phyloP scores from a whole-genome alignment of 1,140 invertebrate genomes.

The Ylistrum balloti region DNA sequence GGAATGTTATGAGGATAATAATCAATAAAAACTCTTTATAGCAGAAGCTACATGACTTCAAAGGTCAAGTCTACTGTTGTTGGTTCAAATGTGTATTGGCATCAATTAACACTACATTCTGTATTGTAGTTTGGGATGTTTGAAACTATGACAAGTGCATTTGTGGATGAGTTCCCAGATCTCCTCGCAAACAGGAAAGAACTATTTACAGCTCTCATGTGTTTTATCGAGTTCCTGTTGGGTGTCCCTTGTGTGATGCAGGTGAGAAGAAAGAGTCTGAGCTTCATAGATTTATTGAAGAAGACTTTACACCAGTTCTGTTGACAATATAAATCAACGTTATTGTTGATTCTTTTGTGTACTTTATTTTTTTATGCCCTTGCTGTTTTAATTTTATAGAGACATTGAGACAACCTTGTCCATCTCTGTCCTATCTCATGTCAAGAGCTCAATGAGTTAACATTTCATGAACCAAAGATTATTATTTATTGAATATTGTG shows the following conservation, averaged over 20 bases:
- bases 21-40: slow-evolving; percentile 5
- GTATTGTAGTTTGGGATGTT: slow-evolving; percentile 79
- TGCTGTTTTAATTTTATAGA: no score
- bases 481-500: no score
- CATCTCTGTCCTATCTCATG: no score
- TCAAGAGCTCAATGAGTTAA: no score
- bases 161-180: slow-evolving; percentile 76
- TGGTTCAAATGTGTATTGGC: slow-evolving; percentile 5
- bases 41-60: background rate
- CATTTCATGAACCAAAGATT: no score
- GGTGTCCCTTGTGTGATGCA: slow-evolving; percentile 73
- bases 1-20: background rate
- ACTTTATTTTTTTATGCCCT: no score
- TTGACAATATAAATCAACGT: no score
- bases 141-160: slow-evolving; percentile 78
- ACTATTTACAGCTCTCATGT: slow-evolving; percentile 69
- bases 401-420: no score
- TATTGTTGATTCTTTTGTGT: no score
- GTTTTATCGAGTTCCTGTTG: slow-evolving; percentile 71
- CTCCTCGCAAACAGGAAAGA: slow-evolving; percentile 70
- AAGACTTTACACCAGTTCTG: background rate
- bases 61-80: background rate
- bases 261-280: slow-evolving; percentile 64
- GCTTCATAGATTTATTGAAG: background rate
- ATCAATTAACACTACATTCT: background rate